Evolutionary conservation across 2,797 vertebrate genomes (phyloP), one percentile per base, ranked within the genome.

Genomic region (Semaprochilodus insignis): DNA sequence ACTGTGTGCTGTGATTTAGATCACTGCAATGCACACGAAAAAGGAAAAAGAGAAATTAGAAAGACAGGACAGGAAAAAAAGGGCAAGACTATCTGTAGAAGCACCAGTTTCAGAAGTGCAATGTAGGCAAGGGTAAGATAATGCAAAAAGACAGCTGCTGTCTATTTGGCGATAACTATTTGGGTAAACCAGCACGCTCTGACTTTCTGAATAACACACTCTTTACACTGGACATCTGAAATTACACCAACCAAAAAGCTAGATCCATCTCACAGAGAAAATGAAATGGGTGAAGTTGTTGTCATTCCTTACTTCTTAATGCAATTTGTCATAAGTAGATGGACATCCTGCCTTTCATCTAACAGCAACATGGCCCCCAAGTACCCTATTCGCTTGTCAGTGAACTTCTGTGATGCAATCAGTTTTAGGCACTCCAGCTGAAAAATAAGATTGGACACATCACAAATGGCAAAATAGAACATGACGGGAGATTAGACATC

Each of bases 271-370:
- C 21, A 78, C n/a, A 40, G 40, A 40, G 40, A 27, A 73, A 13
- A 63, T 48, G 77, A 74, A 71, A 78, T 21, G 2, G 13, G 17
- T 34, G 21, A 7, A 66, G 23, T 63, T 82, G 36, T 10, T 40
- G 62, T 21, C 21, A 17, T 44, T 48, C 88, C 97, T 96, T 95
- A 99, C 98, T 99, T 99, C 91, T 99, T 99, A 92, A 99, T 99
- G 96, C 98, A 99, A 92, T 99, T 99, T 88, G 98, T 99, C 98
- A 99, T 99, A 90, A 99, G 96, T 93, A 99, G 95, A 94, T 99
- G 98, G 86, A 99, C 98, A 83, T 99, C 98, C 95, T 99, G 98
- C 92, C 98, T 96, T 93, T 99, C 98, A 73, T 99, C 98, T 92
- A 99, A 91, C 85, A 99, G 94, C 88, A 99, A 92, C 98, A 99